Base-by-base conservation (phyloP, 2,888 invertebrate species). In the Diplolepis rosae region DNA sequence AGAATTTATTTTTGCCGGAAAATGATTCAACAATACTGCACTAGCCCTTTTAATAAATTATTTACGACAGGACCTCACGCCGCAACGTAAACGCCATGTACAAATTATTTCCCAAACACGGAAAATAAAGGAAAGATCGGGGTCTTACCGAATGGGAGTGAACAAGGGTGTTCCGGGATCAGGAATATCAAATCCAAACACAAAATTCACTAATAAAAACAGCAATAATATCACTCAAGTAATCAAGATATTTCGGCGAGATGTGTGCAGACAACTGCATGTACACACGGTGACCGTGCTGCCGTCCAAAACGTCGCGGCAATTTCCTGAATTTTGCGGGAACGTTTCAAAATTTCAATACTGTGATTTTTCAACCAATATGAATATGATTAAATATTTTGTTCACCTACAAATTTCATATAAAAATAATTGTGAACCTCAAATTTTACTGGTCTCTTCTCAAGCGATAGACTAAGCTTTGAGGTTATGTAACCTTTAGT, bases 181-280 rank as follows among this genome's bases (percentile, higher is more conserved):
- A 71, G 22, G 39, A 48, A 27, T 24, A 52, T 35, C 1, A 42
- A 56, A 54, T 65, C 52, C 22, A 50, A 70, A 66, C 24, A 61
- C 72, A 67, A 72, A 69, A 77, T 74, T 75, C 76, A 79, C 77
- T 45, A 52, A 65, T 66, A 65, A 51, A 69, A 78, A 74, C 77
- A 69, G 39, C 75, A 75, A 75, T 68, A 54, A 78, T 77, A 77
- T 78, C 77, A 74, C 76, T 68, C 22, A 75, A 78, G 77, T 76
- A 13, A 56, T 35, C 68, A 39, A 28, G 45, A 50, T 39, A 28
- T 50, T 48, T 66, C 68, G 65, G 51, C 70, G 65, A 73, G 65
- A 68, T 70, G 30, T 71, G 72, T 9, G 9, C 32, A 81, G 84
- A 82, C 85, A 85, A 85, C 84, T 86, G 82, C 84, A 83, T 85